A percentile compares a stretch with the other conserved stretches of the same genome.
Evolutionary conservation across 1,140 invertebrate species (phyloP).

Genomic region (Drosophila miranda): DNA sequence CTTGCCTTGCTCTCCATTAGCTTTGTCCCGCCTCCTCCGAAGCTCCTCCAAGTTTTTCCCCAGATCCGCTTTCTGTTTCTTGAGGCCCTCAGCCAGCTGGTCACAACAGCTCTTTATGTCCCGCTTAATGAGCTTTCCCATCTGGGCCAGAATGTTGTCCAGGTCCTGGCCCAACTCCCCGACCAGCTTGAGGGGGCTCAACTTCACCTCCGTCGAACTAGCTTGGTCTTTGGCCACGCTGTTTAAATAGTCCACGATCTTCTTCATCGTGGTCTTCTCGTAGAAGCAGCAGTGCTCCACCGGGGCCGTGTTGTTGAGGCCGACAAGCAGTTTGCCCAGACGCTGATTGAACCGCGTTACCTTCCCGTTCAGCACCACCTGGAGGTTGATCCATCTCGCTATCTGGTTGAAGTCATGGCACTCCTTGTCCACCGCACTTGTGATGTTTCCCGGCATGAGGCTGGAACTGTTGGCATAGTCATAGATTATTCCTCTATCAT

Average conservation of each 20-base stretch:
- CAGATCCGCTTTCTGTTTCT: conserved; percentile 24
- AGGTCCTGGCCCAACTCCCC: conserved; percentile 42
- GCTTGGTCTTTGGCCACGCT: not conserved
- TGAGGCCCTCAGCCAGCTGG: conserved; percentile 1
- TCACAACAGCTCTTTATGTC: conserved; percentile 37
- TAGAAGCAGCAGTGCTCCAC: conserved; percentile 30
- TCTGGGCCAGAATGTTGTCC: conserved; percentile 17
- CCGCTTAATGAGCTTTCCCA: conserved; percentile 7
- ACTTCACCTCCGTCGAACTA: too few species aligned
- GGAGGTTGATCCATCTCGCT: conserved; percentile 41
- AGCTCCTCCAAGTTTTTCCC: not conserved
- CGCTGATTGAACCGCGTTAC: conserved; percentile 25
- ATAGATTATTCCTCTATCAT: not conserved
- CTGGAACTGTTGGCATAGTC: not conserved
- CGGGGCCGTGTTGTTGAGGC: not conserved
- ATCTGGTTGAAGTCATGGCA: conserved; percentile 25
- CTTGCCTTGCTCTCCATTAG: not conserved
- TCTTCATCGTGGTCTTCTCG: conserved; percentile 25
- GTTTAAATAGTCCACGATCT: conserved; percentile 20
- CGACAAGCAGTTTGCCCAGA: conserved; percentile 10
- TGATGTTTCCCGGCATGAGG: too few species aligned
- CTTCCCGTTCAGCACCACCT: conserved; percentile 18
- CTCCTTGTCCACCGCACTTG: not conserved
- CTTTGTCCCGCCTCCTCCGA: not conserved
- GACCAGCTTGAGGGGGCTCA: not conserved